Evolutionary conservation across 1,140 invertebrate genomes (phyloP), one percentile per base, ranked within the genome.

Genomic region (Drosophila bifasciata): DNA sequence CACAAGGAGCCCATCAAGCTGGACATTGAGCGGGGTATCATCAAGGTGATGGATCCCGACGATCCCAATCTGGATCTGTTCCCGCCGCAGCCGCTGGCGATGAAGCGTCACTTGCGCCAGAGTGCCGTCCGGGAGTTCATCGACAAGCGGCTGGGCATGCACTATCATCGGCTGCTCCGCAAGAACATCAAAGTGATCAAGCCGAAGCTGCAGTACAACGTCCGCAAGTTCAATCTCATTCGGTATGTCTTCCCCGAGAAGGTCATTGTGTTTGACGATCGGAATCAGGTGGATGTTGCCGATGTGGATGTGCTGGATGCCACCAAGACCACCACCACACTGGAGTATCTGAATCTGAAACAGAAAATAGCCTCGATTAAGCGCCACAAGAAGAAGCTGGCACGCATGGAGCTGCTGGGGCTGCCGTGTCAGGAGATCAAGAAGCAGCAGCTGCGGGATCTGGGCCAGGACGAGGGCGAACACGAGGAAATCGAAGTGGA

Each of bases 171-270:
- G 0, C 59, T 63, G n/a, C 51, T 86, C 7, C 81, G 79, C 13
- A 91, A 90, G 60, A 90, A 90, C 9, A 44, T 91, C 0, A 77
- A 80, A 44, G 55, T 89, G 3, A 72, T 89, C 23, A 85, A 88
- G 15, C 90, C 90, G 0, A 77, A 70, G 16, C 53, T 90, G 3
- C 49, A 61, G 6, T 90, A 84, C 21, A 69, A 77, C 6, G 81
- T 90, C 0, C 77, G 64, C 16, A 91, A 91, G 41, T 91, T 91
- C 41, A 91, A 91, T 45, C 69, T 91, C 1, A 90, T 89, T 13
- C 75, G 89, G 1, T 91, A 88, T n/a, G 83, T 86, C 3, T 91
- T 76, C 41, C 77, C 71, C 23, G 81, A 68, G n/a, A 77, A 66
- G 45, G 66, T 71, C 8, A 44, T 86, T 5, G 81, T 83, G 40